Evolutionary conservation across 2,113 vertebrate genomes (phyloP), one percentile per base, ranked within the genome.

Genomic region (Scomber japonicus): DNA sequence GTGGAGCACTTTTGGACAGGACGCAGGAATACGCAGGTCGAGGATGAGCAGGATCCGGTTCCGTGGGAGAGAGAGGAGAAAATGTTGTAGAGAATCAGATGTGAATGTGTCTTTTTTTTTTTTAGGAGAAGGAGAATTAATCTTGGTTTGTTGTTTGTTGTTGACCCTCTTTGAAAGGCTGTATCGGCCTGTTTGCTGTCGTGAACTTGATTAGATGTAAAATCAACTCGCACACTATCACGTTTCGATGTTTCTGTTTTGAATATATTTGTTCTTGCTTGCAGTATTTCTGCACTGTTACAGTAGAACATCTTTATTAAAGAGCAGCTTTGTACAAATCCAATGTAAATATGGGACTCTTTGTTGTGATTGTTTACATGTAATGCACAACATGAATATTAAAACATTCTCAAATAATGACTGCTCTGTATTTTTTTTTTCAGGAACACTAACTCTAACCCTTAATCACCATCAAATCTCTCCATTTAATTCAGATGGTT

Each of bases 1-100:
- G 93, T 96, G 13, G 94, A 96, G 85, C 94, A 95, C 30, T 95
- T 97, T 40, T 96, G 95, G 96, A 95, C 93, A 31, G 94, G 94
- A 46, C 91, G 96, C 73, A 86, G 94, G 55, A 93, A 94, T 50
- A 94, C 94, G 13, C 83, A 90, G 1, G 87, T 93, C 0, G 89
- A 92, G 16, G 94, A 94, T 40, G 90, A 94, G 30, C 93, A 88
- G 53, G 95, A 95, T 60, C 96, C 95, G 0, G 77, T 96, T 27
- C 96, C 96, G 0, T 96, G 96, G 96, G 96, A 96, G 71, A 96
- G 71, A 86, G 88, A 94, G 59, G 88, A 93, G 55, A 92, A 95
- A 60, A 93, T 93, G 91, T 56, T 90, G 69, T 91, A 85, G 60
- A 57, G 44, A 54, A 24, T 11, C 27, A 40, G 3, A 30, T 27